Base-by-base conservation (phyloP, 2,797 vertebrate genomes). In the Pangasius sanitwongsei region DNA sequence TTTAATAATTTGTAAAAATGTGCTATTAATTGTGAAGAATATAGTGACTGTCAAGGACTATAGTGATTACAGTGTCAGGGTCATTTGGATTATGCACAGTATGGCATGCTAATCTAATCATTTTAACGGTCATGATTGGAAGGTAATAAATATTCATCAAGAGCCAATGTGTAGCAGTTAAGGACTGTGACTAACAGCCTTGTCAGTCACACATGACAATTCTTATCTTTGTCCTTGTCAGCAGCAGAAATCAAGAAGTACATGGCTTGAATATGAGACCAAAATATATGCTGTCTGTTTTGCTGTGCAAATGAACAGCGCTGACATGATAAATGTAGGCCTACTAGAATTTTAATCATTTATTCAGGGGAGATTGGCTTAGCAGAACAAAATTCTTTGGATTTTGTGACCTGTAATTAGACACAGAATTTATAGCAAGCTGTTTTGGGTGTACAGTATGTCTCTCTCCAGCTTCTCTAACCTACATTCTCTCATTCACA, bases 151-250 rank as follows among this genome's bases (percentile, higher is more conserved):
- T 69, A 84, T 84, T 84, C 41, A 63, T 31, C 48, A 82, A 37
- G 31, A 82, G 31, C 63, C 16, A 84, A 67, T 18, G 13, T 65
- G 37, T 65, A 83, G 41, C 81, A 78, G 84, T 44, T 59, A 59
- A 74, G 63, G 80, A 85, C 31, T 44, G 25, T 84, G 90, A 86
- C 87, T 88, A 83, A 65, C 44, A 69, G 83, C 65, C 83, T 80
- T 89, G 84, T 88, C 87, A 88, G 90, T 84, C 72, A 59, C 88
- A 88, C 77, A 87, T 81, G 90, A 89, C 53, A 25, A 44, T 48
- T 83, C 77, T 48, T 67, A 69, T 81, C 57, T 83, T 70, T 37
- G 50, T 84, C 44, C 86, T 72, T 57, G 70, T 86, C 88, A 88
- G 63, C 63, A 65, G 70, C 41, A 84, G 61, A 70, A 57, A 37